These are phyloP conservation scores for Melanargia galathea DNA, from an alignment of 2,888 invertebrate species.

Conservation along the genomic window DNA sequence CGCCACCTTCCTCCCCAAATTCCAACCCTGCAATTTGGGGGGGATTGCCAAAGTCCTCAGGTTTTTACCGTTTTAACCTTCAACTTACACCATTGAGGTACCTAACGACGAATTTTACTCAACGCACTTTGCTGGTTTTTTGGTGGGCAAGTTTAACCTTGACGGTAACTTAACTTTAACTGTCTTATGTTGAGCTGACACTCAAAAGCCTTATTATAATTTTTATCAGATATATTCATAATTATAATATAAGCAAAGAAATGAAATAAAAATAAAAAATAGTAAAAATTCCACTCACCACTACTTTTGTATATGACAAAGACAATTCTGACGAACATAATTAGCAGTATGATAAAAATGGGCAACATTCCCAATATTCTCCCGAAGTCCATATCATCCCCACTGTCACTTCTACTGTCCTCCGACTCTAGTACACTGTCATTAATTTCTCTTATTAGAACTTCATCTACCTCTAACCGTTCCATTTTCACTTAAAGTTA, in stretches of 20 bases:
- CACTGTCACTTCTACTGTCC: not conserved
- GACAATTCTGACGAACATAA: conserved; percentile 61
- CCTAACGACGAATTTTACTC: no score
- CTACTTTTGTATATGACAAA: conserved; percentile 58
- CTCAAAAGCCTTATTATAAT: no score
- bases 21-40: no score
- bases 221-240: no score
- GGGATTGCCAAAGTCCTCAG: no score
- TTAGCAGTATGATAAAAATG: conserved; percentile 57
- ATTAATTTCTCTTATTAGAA: conserved; percentile 6
- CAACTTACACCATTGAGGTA: no score
- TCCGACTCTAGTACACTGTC: conserved; percentile 24
- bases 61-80: no score
- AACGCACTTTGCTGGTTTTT: no score
- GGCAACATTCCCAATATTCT: conserved; percentile 54
- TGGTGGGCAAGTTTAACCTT: no score
- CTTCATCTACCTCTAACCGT: conserved; percentile 15
- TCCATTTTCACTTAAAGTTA: conserved; percentile 23
- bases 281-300: conserved; percentile 38
- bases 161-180: no score
- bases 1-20: no score
- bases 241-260: not conserved
- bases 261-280: not conserved
- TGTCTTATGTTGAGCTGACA: no score
- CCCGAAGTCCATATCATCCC: conserved; percentile 29